Base-by-base conservation (phyloP, 2,797 vertebrate species). In the Garrulus glandarius region DNA sequence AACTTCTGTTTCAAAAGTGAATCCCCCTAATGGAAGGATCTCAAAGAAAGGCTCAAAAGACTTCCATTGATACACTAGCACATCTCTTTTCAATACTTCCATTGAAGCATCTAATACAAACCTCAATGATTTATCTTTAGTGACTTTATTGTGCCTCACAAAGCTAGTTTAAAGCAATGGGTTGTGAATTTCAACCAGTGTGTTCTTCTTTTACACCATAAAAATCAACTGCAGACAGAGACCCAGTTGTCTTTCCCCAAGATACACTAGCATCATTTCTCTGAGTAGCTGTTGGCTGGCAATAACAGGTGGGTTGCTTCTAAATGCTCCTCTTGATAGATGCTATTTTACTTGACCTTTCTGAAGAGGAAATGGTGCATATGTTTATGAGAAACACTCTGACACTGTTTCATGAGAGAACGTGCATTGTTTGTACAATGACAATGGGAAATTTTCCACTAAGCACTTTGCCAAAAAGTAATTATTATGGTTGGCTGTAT, bases 271-370 rank as follows among this genome's bases (percentile, higher is more conserved):
- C 81, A 89, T 89, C 16, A 41, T 91, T 97, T 95, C 89, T 95
- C 71, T 75, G 85, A 95, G 74, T 89, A 93, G 81, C 53, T 91
- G 49, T 93, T 93, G 87, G 94, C 70, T 96, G 87, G 93, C 56
- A 96, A 80, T 82, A 97, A 89, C 87, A 92, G 95, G 94, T 97
- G 93, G 94, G 84, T 82, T 93, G 61, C 84, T 92, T 92, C 84
- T 94, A 95, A 96, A 93, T 95, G 92, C 92, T 95, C 32, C 85
- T 95, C 89, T 95, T 96, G 89, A 95, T 95, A 94, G 74, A 95
- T 96, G 82, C 90, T 97, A 64, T 96, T 96, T 97, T 91, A 89
- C 82, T 97, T 97, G 95, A 97, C 96, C 95, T 96, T 95, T 96
- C 84, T 84, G 79, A 91, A 84, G 95, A 96, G 94, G 94, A 96